A percentile compares a stretch with the other conserved stretches of the same genome.
phyloP scores from a whole-genome alignment of 2,888 invertebrate genomes.

The Notocelia uddmanniana region DNA sequence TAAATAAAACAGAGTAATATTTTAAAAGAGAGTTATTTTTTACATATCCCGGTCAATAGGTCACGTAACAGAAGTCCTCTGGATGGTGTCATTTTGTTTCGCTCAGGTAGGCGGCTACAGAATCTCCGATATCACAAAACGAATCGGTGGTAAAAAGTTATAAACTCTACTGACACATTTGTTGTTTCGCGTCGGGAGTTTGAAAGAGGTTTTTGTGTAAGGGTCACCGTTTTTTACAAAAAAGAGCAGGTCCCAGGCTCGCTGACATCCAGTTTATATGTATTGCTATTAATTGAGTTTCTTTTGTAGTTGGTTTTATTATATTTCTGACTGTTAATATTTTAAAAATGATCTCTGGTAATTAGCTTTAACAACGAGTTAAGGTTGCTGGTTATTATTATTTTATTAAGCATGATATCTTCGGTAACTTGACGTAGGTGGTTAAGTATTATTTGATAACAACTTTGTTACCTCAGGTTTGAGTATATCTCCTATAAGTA shows the following conservation, averaged over 20 bases:
- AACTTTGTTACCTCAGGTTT: neutral
- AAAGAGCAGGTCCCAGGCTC: slow-evolving; percentile 43
- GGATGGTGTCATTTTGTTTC: slow-evolving; percentile 49
- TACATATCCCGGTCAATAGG: slow-evolving; percentile 69
- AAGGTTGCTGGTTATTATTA: neutral
- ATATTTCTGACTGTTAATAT: slow-evolving; percentile 16
- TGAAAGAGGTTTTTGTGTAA: slow-evolving; percentile 30
- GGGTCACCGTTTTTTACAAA: slow-evolving; percentile 47
- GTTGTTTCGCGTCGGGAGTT: slow-evolving; percentile 52
- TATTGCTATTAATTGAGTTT: slow-evolving; percentile 45
- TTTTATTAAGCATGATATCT: neutral
- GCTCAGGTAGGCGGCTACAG: slow-evolving; percentile 50
- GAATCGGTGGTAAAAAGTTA: slow-evolving; percentile 51
- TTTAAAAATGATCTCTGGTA: slow-evolving; percentile 17
- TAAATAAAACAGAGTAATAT: slow-evolving; percentile 82
- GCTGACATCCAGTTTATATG: slow-evolving; percentile 43
- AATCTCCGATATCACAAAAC: slow-evolving; percentile 48
- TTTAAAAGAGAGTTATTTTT: slow-evolving; percentile 76
- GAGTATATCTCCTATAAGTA: too few species aligned
- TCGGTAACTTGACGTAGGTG: neutral
- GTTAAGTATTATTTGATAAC: neutral
- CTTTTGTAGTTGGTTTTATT: slow-evolving; percentile 29
- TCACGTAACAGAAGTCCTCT: slow-evolving; percentile 55
- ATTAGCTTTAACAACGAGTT: neutral
- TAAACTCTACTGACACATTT: slow-evolving; percentile 56